Evolutionary conservation across 1,140 invertebrate genomes (phyloP).

Genomic region (Orussus abietinus): DNA sequence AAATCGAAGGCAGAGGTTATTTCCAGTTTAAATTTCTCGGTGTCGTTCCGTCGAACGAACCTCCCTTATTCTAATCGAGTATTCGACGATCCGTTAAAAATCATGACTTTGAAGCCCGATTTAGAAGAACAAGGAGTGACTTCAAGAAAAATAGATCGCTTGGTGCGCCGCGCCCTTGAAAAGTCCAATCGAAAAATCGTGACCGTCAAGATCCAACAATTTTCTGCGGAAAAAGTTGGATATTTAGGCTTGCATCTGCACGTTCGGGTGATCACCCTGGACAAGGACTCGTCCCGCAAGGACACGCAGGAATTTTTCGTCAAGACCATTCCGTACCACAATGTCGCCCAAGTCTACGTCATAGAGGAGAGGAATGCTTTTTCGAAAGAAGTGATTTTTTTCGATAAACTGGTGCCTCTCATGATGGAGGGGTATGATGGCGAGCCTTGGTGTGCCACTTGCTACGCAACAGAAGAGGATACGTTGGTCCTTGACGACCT

Average conservation of each 20-base stretch:
- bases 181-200: too few species aligned
- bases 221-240: slow-evolving; percentile 47
- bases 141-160: too few species aligned
- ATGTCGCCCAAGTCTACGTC: slow-evolving; percentile 42
- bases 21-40: too few species aligned
- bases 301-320: slow-evolving; percentile 47
- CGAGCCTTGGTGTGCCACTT: slow-evolving; percentile 41
- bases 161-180: too few species aligned
- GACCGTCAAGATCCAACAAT: too few species aligned
- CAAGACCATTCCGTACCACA: slow-evolving; percentile 49
- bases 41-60: too few species aligned
- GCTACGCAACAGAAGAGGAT: slow-evolving; percentile 46
- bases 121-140: too few species aligned
- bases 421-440: slow-evolving; percentile 31
- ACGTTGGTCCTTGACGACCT: slow-evolving; percentile 53
- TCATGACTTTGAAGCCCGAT: too few species aligned
- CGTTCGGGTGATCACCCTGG: slow-evolving; percentile 20
- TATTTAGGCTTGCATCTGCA: slow-evolving; percentile 53
- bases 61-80: too few species aligned
- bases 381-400: slow-evolving; percentile 51
- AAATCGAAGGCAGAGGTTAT: too few species aligned
- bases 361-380: slow-evolving; percentile 52
- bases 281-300: slow-evolving; percentile 14
- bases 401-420: slow-evolving; percentile 43
- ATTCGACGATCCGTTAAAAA: too few species aligned